Evolutionary conservation across 2,888 invertebrate species (phyloP).

Genomic region (Coremacera marginata): DNA sequence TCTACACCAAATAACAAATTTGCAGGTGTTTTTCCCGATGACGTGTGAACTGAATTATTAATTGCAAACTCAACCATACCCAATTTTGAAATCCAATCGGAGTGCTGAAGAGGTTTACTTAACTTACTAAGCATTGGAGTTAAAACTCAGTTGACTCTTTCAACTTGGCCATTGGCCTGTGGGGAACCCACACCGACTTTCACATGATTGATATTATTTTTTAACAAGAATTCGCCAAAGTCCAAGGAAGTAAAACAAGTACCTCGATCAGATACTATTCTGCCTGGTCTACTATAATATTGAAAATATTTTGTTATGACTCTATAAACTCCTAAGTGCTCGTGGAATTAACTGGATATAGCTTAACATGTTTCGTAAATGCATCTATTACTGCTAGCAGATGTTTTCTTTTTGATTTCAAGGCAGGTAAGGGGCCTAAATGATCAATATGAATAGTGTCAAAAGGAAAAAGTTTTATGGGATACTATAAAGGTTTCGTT

Average conservation of each 20-base stretch:
- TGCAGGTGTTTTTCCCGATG: slow-evolving; percentile 32
- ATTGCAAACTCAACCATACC: slow-evolving; percentile 23
- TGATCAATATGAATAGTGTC: slow-evolving; percentile 36
- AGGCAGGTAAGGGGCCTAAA: slow-evolving; percentile 21
- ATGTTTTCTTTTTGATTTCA: slow-evolving; percentile 28
- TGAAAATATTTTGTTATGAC: slow-evolving; percentile 42
- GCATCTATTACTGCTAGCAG: slow-evolving; percentile 21
- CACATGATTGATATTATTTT: slow-evolving; percentile 12
- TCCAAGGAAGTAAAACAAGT: slow-evolving; percentile 27
- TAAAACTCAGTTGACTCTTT: slow-evolving; percentile 23
- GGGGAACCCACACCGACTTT: neutral
- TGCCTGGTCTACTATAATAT: slow-evolving; percentile 39
- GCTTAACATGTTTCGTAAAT: slow-evolving; percentile 18
- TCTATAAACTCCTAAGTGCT: slow-evolving; percentile 27
- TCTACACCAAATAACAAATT: slow-evolving; percentile 19
- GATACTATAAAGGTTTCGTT: slow-evolving; percentile 29
- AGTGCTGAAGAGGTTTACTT: slow-evolving; percentile 32
- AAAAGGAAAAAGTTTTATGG: slow-evolving; percentile 31
- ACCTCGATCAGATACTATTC: slow-evolving; percentile 36
- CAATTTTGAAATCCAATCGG: slow-evolving; percentile 21
- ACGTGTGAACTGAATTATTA: slow-evolving; percentile 29
- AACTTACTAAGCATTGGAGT: slow-evolving; percentile 38
- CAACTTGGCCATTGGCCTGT: slow-evolving; percentile 11
- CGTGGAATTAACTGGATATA: slow-evolving; percentile 29
- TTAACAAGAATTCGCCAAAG: slow-evolving; percentile 8